A percentile compares a stretch with the other conserved stretches of the same genome.
Conservation (phyloP, 2,888 invertebrate genomes). For the Prosapia bicincta region DNA sequence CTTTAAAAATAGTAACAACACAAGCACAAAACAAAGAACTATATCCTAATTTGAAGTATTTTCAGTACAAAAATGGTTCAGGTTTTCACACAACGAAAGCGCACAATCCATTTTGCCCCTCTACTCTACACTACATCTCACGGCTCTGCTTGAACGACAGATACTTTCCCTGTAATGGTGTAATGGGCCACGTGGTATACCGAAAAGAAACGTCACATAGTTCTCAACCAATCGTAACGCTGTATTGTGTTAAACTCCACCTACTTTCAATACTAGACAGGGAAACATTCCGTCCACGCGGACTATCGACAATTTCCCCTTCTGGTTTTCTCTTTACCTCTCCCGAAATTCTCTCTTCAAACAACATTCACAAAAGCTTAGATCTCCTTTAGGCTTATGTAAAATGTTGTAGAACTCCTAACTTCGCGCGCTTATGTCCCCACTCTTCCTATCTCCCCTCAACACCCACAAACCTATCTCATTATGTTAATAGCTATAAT, state of each 20-base stretch:
- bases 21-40: neutral
- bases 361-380: slow-evolving; percentile 26
- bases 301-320: slow-evolving; percentile 27
- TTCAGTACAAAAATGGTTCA: slow-evolving; percentile 1
- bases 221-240: slow-evolving; percentile 28
- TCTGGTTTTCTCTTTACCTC: slow-evolving; percentile 24
- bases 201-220: slow-evolving; percentile 33
- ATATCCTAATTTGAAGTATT: neutral
- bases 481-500: slow-evolving; percentile 28
- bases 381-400: slow-evolving; percentile 26
- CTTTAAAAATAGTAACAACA: slow-evolving; percentile 4
- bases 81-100: slow-evolving; percentile 13
- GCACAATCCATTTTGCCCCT: slow-evolving; percentile 14
- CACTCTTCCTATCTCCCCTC: neutral
- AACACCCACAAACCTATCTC: slow-evolving; percentile 21
- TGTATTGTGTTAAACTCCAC: neutral
- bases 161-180: slow-evolving; percentile 34
- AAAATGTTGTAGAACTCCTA: slow-evolving; percentile 14
- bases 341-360: slow-evolving; percentile 30
- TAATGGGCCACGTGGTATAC: slow-evolving; percentile 35
- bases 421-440: slow-evolving; percentile 4
- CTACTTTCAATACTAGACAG: slow-evolving; percentile 16
- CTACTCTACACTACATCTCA: neutral
- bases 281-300: slow-evolving; percentile 31
- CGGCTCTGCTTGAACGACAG: slow-evolving; percentile 19